Percentiles rank a stretch among this genome's conserved stretches.
These are phyloP conservation scores for Staurois parvus DNA, from an alignment of 2,797 vertebrate genomes.

Conservation along the genomic window DNA sequence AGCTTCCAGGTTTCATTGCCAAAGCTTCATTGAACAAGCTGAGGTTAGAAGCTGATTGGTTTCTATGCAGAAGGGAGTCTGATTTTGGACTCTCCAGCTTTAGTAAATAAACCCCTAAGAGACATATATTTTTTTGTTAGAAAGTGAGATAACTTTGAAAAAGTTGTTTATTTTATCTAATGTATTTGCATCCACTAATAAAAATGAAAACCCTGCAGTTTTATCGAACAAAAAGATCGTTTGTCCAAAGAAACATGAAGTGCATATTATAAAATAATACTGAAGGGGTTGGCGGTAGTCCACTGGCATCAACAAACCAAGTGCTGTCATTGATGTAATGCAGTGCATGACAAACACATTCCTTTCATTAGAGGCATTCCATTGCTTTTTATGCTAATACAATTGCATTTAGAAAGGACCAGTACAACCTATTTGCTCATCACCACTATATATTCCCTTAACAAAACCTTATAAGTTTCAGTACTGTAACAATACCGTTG, in stretches of 20 bases:
- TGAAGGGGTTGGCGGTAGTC: conserved; percentile 30
- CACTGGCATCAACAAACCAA: conserved; percentile 33
- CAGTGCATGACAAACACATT: conserved; percentile 36
- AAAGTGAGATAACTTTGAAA: too few relatives aligned
- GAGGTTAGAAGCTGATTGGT: too few relatives aligned
- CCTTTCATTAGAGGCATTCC: neutral
- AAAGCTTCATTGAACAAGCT: too few relatives aligned
- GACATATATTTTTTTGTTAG: too few relatives aligned
- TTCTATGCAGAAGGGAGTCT: too few relatives aligned
- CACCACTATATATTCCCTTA: neutral
- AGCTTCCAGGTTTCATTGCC: too few relatives aligned
- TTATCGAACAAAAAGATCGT: conserved; percentile 12
- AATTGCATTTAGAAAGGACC: neutral
- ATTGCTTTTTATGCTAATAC: neutral
- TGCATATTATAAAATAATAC: conserved; percentile 42
- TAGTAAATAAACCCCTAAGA: too few relatives aligned
- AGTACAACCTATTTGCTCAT: neutral
- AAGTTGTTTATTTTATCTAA: neutral
- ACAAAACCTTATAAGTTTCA: neutral
- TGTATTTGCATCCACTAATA: neutral
- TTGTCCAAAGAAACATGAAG: conserved; percentile 36
- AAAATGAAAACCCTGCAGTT: conserved; percentile 42
- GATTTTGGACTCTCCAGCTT: too few relatives aligned
- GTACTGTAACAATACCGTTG: neutral
- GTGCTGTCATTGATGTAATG: conserved; percentile 53